Evolutionary conservation across 2,888 invertebrate species (phyloP), one percentile per base, ranked within the genome.

Genomic region (Arge pagana): DNA sequence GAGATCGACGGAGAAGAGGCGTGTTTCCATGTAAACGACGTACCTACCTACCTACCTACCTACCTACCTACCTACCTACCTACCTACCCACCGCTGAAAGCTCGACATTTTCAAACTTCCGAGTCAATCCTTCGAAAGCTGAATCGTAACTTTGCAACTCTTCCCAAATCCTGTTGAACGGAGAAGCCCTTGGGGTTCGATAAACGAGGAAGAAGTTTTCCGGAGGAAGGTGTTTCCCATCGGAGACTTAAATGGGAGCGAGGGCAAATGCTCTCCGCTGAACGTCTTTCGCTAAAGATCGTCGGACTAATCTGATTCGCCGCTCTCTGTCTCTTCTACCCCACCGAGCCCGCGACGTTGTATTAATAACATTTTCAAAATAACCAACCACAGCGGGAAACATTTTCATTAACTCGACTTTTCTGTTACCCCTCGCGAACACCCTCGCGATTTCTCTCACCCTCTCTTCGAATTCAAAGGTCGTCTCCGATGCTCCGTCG

Each of bases 341-440:
- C n/a, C n/a, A n/a, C n/a, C n/a, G n/a, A n/a, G n/a, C n/a, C n/a
- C n/a, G n/a, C n/a, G n/a, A n/a, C n/a, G n/a, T 51, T 51, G 43
- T 42, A 51, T 51, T 51, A 51, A 51, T 42, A 42, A 63, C 62
- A 57, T 62, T 57, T 58, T 56, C 63, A 62, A 57, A 65, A 64
- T 60, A 56, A 65, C 59, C 62, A 60, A 59, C 60, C 69, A 57
- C 69, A 68, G 70, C 68, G 65, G 67, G 70, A 63, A 64, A 67
- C 67, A 69, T 68, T 68, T 69, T 70, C 68, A 70, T 70, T 67
- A 68, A 68, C 66, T 67, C 56, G 50, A 57, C 55, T 56, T 59
- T 58, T 56, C 16, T 43, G 37, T 49, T 31, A 11, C 41, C 41
- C 40, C 39, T 45, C 23, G 37, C 19, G n/a, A n/a, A n/a, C n/a